phyloP scores from a whole-genome alignment of 2,888 invertebrate genomes.

The Polia nebulosa region DNA sequence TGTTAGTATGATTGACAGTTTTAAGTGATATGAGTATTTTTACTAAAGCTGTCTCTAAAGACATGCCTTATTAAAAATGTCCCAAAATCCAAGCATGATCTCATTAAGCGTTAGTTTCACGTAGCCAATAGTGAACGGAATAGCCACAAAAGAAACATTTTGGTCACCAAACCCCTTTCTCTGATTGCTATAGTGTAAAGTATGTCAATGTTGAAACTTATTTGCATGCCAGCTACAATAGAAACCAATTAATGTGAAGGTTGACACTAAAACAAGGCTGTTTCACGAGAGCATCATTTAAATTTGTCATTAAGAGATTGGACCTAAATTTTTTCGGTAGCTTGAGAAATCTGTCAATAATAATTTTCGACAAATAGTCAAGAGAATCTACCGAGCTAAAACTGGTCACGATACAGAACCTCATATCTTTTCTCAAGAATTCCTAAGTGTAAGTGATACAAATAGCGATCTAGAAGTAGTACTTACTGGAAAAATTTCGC shows the following conservation, averaged over 20 bases:
- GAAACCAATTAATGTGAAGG: slow-evolving; percentile 65
- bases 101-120: not conserved
- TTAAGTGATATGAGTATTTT: too few relatives aligned
- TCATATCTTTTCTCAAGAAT: not conserved
- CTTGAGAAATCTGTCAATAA: not conserved
- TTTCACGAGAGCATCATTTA: slow-evolving; percentile 37
- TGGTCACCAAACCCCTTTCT: slow-evolving; percentile 52
- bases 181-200: slow-evolving; percentile 47
- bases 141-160: slow-evolving; percentile 21
- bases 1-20: too few relatives aligned
- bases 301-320: slow-evolving; percentile 27
- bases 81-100: not conserved
- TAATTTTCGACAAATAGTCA: not conserved
- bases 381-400: not conserved
- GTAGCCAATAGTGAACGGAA: slow-evolving; percentile 5
- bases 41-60: not conserved
- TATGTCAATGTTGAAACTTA: slow-evolving; percentile 59
- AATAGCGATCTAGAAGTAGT: not conserved
- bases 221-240: slow-evolving; percentile 64
- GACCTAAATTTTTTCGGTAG: slow-evolving; percentile 8
- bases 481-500: slow-evolving; percentile 90
- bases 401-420: not conserved
- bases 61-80: not conserved
- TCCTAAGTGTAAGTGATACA: not conserved
- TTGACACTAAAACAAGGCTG: slow-evolving; percentile 57